A percentile compares a stretch with the other conserved stretches of the same genome.
These are phyloP conservation scores for Campoletis sonorensis DNA, from an alignment of 1,140 invertebrate genomes.

Conservation along the genomic window DNA sequence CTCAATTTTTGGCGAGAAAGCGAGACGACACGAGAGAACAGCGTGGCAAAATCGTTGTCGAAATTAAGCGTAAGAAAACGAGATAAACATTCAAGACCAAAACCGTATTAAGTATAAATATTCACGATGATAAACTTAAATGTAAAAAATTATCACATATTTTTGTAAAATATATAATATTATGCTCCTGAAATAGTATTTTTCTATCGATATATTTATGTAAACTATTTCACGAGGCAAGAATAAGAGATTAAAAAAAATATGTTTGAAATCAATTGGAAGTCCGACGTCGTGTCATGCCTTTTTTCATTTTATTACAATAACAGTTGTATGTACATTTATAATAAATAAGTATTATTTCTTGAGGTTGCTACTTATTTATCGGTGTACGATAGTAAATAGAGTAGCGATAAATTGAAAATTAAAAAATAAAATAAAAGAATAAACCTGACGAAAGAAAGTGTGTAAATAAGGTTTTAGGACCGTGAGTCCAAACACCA, in stretches of 20 bases:
- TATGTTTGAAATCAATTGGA: no score
- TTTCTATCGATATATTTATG: neutral
- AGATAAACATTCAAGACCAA: slow-evolving; percentile 66
- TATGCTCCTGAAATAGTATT: neutral
- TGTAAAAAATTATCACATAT: neutral
- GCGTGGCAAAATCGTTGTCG: slow-evolving; percentile 54
- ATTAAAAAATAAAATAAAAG: slow-evolving; percentile 54
- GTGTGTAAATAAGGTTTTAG: slow-evolving; percentile 56
- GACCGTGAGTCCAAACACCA: slow-evolving; percentile 57
- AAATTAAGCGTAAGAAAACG: slow-evolving; percentile 67
- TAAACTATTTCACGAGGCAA: no score
- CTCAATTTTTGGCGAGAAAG: slow-evolving; percentile 79
- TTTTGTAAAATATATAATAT: no score
- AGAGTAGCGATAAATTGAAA: slow-evolving; percentile 51
- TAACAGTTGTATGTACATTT: slow-evolving; percentile 74
- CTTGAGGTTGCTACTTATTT: slow-evolving; percentile 66
- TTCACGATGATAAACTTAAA: neutral
- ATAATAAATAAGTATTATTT: slow-evolving; percentile 73
- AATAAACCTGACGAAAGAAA: slow-evolving; percentile 60
- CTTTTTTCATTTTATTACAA: slow-evolving; percentile 71
- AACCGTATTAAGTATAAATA: slow-evolving; percentile 67
- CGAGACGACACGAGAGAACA: slow-evolving; percentile 56
- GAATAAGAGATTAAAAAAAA: no score
- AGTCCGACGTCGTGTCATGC: slow-evolving; percentile 36
- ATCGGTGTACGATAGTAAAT: slow-evolving; percentile 61